Evolutionary conservation across 1,140 invertebrate species (phyloP).

Genomic region (Bombus fervidus): DNA sequence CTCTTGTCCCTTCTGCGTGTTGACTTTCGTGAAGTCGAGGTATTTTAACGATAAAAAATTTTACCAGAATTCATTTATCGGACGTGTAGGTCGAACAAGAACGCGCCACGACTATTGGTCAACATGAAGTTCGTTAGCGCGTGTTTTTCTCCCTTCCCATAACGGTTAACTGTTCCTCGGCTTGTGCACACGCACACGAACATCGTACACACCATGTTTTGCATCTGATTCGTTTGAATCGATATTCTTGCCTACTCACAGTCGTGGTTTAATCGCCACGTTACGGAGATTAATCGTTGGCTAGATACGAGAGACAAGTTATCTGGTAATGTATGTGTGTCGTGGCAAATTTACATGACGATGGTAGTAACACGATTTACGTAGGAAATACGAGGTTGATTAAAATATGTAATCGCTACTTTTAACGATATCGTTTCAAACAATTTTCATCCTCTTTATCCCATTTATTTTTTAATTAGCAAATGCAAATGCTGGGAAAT

Average conservation of each 20-base stretch:
- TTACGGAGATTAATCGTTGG: slow-evolving; percentile 47
- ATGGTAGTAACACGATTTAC: slow-evolving; percentile 14
- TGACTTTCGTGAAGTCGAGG: slow-evolving; percentile 18
- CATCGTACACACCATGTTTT: slow-evolving; percentile 31
- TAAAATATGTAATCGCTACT: background rate
- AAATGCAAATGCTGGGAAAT: background rate
- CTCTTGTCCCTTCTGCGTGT: background rate
- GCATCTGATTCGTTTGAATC: slow-evolving; percentile 47
- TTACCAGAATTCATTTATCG: slow-evolving; percentile 32
- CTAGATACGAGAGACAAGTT: slow-evolving; percentile 39
- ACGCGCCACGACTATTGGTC: background rate
- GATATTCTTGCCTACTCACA: slow-evolving; percentile 43
- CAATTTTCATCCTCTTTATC: background rate
- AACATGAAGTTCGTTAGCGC: slow-evolving; percentile 29
- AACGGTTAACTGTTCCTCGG: slow-evolving; percentile 27
- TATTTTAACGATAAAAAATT: slow-evolving; percentile 25
- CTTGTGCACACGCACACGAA: background rate
- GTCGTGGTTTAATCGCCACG: slow-evolving; percentile 36
- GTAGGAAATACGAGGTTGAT: slow-evolving; percentile 5
- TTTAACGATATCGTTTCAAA: background rate
- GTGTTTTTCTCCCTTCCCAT: slow-evolving; percentile 15
- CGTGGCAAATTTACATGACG: slow-evolving; percentile 25
- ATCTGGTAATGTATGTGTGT: slow-evolving; percentile 29
- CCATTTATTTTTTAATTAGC: background rate
- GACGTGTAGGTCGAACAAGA: slow-evolving; percentile 3